Conservation (phyloP, 2,113 vertebrate species). For the Corvus moneduloides region DNA sequence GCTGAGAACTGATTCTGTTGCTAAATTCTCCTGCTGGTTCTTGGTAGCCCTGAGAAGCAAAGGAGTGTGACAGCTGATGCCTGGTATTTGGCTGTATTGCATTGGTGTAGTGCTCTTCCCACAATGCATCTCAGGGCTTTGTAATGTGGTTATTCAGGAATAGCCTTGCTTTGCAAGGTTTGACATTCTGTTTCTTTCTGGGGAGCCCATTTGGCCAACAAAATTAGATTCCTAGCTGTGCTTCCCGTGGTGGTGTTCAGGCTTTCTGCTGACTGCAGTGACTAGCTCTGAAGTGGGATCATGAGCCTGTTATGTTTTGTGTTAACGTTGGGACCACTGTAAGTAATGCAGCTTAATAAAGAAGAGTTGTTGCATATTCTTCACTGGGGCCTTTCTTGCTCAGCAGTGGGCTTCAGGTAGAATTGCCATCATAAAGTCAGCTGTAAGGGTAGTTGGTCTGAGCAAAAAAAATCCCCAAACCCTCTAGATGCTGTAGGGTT, state of each 20-base stretch:
- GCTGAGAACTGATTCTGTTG: background rate
- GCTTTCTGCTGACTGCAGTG: background rate
- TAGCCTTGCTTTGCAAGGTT: background rate
- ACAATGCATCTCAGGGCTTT: background rate
- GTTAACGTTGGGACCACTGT: fast-evolving
- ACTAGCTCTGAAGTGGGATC: background rate
- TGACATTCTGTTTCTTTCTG: background rate
- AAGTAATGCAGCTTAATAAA: background rate
- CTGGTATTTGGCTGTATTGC: background rate
- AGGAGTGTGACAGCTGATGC: background rate
- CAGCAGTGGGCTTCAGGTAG: background rate
- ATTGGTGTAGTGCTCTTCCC: background rate
- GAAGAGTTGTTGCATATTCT: background rate
- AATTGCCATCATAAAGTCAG: background rate
- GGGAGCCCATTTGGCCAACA: background rate
- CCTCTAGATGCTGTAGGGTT: background rate
- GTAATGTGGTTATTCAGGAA: background rate
- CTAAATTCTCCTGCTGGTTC: background rate
- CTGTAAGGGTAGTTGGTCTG: background rate
- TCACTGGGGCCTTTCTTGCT: background rate
- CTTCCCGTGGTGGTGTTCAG: background rate
- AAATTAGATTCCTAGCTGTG: background rate
- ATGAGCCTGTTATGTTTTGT: background rate
- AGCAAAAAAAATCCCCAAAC: background rate
- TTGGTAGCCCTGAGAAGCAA: background rate